Evolutionary conservation across 2,113 vertebrate genomes (phyloP).

Genomic region (Diphyllodes magnificus): DNA sequence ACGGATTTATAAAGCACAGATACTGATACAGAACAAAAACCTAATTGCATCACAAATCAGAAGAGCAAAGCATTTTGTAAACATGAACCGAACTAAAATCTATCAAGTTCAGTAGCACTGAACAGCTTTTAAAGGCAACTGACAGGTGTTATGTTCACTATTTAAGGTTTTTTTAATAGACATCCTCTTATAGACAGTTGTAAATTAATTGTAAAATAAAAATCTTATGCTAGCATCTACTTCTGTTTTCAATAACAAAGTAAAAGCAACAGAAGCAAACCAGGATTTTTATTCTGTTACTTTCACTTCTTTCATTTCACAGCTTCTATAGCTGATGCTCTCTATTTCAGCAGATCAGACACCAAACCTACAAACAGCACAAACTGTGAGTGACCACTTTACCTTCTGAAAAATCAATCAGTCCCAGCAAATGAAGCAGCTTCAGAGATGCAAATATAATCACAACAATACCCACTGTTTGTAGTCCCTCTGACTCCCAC

Average conservation of each 20-base stretch:
- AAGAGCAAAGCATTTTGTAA: background rate
- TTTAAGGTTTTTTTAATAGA: background rate
- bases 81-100: background rate
- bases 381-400: constrained; percentile 75
- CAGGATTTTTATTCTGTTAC: background rate
- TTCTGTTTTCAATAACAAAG: background rate
- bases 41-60: background rate
- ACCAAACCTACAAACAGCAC: constrained; percentile 43
- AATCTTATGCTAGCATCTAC: background rate
- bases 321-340: constrained; percentile 23
- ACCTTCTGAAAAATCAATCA: constrained; percentile 99
- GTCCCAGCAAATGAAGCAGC: constrained; percentile 95
- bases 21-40: background rate
- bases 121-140: background rate
- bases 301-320: background rate
- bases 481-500: constrained; percentile 98
- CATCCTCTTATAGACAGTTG: background rate
- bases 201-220: background rate
- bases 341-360: constrained; percentile 19
- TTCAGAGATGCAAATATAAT: constrained; percentile 96
- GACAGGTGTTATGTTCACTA: background rate
- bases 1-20: background rate
- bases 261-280: background rate
- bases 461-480: constrained; percentile 97
- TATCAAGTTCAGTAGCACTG: background rate